These are phyloP conservation scores for Ophioninae sp. DNA, from an alignment of 2,888 invertebrate species.

Conservation along the genomic window DNA sequence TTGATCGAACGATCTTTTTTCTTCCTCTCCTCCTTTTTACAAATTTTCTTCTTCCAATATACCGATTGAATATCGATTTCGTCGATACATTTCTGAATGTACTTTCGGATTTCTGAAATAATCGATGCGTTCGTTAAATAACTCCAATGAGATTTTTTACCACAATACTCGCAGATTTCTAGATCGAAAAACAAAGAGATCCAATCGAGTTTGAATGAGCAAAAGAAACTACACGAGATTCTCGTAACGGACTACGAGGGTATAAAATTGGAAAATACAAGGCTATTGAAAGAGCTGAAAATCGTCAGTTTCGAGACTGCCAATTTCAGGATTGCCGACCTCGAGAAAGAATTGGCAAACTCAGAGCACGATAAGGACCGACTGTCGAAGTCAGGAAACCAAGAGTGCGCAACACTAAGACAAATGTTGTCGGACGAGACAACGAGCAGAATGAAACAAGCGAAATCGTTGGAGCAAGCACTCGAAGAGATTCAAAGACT, in stretches of 20 bases:
- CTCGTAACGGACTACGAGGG: slow-evolving; percentile 67
- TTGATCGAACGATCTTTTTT: background rate
- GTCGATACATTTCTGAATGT: background rate
- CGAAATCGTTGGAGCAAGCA: slow-evolving; percentile 70
- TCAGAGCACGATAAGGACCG: slow-evolving; percentile 66
- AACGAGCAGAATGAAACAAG: slow-evolving; percentile 69
- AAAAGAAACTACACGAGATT: slow-evolving; percentile 63
- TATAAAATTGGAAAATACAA: slow-evolving; percentile 70
- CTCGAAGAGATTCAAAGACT: slow-evolving; percentile 74
- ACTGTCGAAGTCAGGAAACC: slow-evolving; percentile 66
- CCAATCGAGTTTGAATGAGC: slow-evolving; percentile 67
- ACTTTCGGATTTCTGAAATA: background rate
- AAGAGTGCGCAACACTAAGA: slow-evolving; percentile 67
- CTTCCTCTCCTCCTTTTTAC: background rate
- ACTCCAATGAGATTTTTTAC: background rate
- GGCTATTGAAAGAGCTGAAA: slow-evolving; percentile 71
- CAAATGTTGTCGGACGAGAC: slow-evolving; percentile 71
- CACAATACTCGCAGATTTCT: slow-evolving; percentile 63
- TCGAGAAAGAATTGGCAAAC: slow-evolving; percentile 71
- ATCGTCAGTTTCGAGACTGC: slow-evolving; percentile 71
- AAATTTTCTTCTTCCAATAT: background rate
- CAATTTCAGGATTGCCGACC: slow-evolving; percentile 68
- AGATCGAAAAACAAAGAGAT: slow-evolving; percentile 65
- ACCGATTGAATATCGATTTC: background rate
- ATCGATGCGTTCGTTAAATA: background rate